Conservation (phyloP, 2,113 vertebrate genomes). For the Gambusia holbrooki region DNA sequence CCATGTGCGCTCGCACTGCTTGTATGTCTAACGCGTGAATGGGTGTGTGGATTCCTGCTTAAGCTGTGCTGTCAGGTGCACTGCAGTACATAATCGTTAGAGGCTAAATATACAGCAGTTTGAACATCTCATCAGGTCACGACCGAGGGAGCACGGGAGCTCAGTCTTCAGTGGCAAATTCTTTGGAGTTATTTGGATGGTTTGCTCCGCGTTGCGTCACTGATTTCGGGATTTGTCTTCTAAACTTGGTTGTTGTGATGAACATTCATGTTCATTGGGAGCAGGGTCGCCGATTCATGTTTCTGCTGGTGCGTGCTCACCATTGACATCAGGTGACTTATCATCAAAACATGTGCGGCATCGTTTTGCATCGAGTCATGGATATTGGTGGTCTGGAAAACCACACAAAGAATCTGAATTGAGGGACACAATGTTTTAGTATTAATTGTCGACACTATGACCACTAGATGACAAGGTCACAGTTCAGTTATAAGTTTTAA, state of each 20-base stretch:
- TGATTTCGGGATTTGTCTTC: background rate
- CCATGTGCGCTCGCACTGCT: background rate
- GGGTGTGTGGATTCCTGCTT: background rate
- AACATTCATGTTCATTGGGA: background rate
- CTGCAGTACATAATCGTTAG: background rate
- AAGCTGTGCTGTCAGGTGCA: background rate
- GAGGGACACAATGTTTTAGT: too few relatives aligned
- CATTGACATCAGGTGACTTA: too few relatives aligned
- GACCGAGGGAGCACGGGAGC: background rate
- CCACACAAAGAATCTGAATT: too few relatives aligned
- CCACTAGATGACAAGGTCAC: too few relatives aligned
- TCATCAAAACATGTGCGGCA: too few relatives aligned
- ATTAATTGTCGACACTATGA: too few relatives aligned
- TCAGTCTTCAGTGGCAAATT: background rate
- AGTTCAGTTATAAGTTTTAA: too few relatives aligned
- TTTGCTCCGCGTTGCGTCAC: background rate
- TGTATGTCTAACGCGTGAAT: background rate
- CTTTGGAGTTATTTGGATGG: background rate
- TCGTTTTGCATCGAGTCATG: too few relatives aligned
- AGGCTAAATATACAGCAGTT: background rate
- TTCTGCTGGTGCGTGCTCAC: too few relatives aligned
- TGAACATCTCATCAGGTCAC: background rate
- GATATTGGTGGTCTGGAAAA: too few relatives aligned
- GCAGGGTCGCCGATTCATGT: too few relatives aligned
- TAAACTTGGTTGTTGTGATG: background rate